These are phyloP conservation scores for Pelvicachromis taeniatus DNA, from an alignment of 2,113 vertebrate species.

Conservation along the genomic window DNA sequence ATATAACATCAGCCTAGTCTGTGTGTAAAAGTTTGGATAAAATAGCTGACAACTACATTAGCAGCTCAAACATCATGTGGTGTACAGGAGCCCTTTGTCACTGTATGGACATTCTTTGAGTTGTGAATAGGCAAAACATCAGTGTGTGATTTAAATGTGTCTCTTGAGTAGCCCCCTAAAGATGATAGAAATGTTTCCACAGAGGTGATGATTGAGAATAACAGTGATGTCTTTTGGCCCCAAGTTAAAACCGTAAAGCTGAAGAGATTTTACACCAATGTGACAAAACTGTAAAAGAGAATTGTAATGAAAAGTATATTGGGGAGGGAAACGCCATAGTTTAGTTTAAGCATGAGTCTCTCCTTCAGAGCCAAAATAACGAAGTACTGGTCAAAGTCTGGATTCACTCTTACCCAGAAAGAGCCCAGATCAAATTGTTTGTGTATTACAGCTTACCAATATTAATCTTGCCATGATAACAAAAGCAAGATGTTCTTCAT, in stretches of 20 bases:
- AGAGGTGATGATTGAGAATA: background rate
- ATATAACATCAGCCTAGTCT: background rate
- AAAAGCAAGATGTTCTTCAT: background rate
- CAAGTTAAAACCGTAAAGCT: background rate
- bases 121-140: background rate
- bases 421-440: background rate
- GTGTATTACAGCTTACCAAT: background rate
- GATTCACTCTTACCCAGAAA: background rate
- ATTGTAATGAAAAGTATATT: background rate
- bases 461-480: background rate
- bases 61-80: background rate
- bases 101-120: background rate
- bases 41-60: background rate
- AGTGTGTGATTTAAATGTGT: background rate
- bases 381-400: accelerated
- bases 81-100: background rate
- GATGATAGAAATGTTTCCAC: background rate
- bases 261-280: background rate
- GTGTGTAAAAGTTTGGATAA: background rate
- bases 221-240: background rate
- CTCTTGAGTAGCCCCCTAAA: background rate
- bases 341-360: accelerated
- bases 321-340: background rate
- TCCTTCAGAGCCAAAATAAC: background rate
- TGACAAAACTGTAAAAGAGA: background rate